Evolutionary conservation across 2,113 vertebrate genomes (phyloP).

Genomic region (Rhinoderma darwinii): DNA sequence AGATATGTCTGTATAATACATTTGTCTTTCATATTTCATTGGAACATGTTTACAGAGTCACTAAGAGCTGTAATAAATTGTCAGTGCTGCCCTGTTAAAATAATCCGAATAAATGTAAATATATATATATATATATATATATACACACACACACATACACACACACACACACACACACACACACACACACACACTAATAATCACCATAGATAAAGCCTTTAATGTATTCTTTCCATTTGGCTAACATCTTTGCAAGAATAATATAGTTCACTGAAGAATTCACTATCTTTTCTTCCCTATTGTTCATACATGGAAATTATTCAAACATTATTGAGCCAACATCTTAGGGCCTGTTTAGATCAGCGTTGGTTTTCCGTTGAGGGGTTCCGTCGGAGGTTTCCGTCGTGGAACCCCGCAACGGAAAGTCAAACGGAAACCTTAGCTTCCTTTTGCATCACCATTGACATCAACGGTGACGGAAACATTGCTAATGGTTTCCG

Average conservation of each 20-base stretch:
- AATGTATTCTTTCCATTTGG: background rate
- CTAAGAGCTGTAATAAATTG: slow-evolving; percentile 9
- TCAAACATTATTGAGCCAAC: background rate
- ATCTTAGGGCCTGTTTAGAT: too few relatives aligned
- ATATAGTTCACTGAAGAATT: background rate
- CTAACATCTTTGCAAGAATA: background rate
- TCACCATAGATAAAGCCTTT: background rate
- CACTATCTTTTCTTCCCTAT: background rate
- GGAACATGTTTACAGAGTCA: slow-evolving; percentile 5
- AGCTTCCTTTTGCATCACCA: too few relatives aligned
- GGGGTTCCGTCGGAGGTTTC: too few relatives aligned
- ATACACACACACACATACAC: too few relatives aligned
- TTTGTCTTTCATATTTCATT: background rate
- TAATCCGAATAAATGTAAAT: background rate
- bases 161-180: too few relatives aligned
- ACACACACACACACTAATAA: too few relatives aligned
- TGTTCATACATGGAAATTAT: background rate
- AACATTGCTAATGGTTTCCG: too few relatives aligned
- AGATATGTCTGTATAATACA: background rate
- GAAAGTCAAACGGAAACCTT: too few relatives aligned
- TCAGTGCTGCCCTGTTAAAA: background rate
- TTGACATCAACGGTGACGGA: too few relatives aligned
- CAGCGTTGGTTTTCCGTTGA: too few relatives aligned
- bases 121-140: background rate
- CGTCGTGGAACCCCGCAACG: too few relatives aligned